A percentile compares a stretch with the other conserved stretches of the same genome.
These are phyloP conservation scores for Amphiprion ocellaris DNA, from an alignment of 2,113 vertebrate species.

Conservation along the genomic window DNA sequence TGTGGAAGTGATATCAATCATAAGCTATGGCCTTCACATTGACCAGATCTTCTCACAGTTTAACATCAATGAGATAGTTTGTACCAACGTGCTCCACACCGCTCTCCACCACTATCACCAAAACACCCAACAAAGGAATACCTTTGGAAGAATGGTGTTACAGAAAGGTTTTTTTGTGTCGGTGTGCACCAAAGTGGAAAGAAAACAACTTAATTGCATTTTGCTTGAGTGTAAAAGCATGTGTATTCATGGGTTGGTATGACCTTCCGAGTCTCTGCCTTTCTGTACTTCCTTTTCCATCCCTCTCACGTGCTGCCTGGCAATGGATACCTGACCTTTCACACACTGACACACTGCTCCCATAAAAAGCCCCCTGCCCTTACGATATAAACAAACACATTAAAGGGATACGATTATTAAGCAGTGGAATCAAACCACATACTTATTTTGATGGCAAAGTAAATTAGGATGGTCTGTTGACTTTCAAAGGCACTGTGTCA, in stretches of 20 bases:
- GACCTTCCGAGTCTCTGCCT: slow-evolving; percentile 31
- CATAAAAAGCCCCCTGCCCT: slow-evolving; percentile 35
- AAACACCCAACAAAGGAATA: too few species aligned
- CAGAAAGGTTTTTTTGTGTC: neutral
- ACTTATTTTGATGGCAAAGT: too few species aligned
- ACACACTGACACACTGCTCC: slow-evolving; percentile 69
- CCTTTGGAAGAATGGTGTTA: too few species aligned
- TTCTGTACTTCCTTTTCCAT: neutral
- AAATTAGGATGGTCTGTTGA: neutral
- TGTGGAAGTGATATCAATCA: too few species aligned
- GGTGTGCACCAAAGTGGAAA: neutral
- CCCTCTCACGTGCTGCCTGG: slow-evolving; percentile 10
- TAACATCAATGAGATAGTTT: too few species aligned
- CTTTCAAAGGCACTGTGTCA: neutral
- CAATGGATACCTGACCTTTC: slow-evolving; percentile 61
- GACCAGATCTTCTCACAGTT: too few species aligned
- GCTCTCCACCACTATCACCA: too few species aligned
- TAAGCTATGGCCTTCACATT: too few species aligned
- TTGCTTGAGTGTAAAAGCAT: neutral
- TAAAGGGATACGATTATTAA: neutral
- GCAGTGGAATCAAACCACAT: neutral
- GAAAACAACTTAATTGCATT: neutral
- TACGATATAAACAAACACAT: slow-evolving; percentile 30
- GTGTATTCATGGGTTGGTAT: neutral
- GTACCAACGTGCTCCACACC: too few species aligned